Evolutionary conservation across 2,888 invertebrate genomes (phyloP), one percentile per base, ranked within the genome.

Genomic region (Apamea crenata): DNA sequence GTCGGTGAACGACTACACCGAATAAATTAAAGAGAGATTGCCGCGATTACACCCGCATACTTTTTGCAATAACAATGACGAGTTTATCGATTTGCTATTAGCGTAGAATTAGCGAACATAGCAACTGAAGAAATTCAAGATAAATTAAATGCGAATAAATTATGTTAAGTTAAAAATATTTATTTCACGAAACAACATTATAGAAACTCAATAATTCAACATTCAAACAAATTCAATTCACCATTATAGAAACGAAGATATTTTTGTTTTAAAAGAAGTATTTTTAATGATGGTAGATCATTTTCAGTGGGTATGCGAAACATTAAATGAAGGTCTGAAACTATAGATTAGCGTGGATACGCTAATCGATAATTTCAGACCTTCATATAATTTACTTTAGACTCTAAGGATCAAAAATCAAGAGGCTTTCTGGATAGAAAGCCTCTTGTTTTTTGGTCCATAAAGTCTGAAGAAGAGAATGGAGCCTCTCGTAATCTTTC

Each of bases 31-130:
- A 74, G 69, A 79, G 83, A 85, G 82, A 87, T 86, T 74, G 66
- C 75, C 2, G 47, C 81, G 91, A 91, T 91, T 85, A 84, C 18
- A 73, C 91, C 91, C 91, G 91, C 90, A 91, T 91, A 74, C 77
- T 80, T 84, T 82, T 82, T 75, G 68, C 75, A 75, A 78, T 65
- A 80, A 77, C 76, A 78, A 82, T 78, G 72, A 79, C 44, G 29
- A 68, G 21, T 80, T 65, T 82, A 88, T 87, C 71, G 82, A 89
- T 88, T 82, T 78, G 12, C 66, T 74, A 56, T 72, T 73, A 67
- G 18, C 29, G 44, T 77, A 25, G 70, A 71, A 63, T 77, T 73
- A 63, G 63, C 63, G n/a, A 61, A 16, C 71, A 81, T 71, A 61
- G 71, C 71, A 80, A 83, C 63, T 61, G 44, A 44, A 21, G 10